Evolutionary conservation across 1,140 invertebrate species (phyloP).

Genomic region (Protaetia brevitarsis): DNA sequence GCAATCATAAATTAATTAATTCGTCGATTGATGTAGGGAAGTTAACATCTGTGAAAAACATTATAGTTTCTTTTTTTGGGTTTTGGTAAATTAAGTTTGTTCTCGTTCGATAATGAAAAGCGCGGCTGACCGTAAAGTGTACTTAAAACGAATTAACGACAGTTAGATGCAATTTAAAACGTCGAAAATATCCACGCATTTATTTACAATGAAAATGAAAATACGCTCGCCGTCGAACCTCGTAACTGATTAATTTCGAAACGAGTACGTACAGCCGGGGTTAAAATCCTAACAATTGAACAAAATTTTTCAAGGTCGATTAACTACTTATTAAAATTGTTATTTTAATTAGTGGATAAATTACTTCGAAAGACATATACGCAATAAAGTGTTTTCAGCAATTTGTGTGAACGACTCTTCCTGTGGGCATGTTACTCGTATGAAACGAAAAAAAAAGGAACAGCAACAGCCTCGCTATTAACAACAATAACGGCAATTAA

Average conservation of each 20-base stretch:
- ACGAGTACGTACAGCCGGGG: slow-evolving; percentile 5
- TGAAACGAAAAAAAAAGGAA: neutral
- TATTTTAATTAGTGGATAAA: slow-evolving; percentile 21
- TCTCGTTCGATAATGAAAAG: neutral
- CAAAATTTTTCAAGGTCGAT: slow-evolving; percentile 23
- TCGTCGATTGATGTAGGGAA: neutral
- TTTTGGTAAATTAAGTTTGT: neutral
- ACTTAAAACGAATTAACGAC: slow-evolving; percentile 8
- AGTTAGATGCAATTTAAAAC: neutral
- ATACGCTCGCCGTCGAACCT: neutral
- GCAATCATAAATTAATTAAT: neutral
- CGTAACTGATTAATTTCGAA: slow-evolving; percentile 7
- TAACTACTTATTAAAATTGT: slow-evolving; percentile 19
- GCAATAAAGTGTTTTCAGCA: slow-evolving; percentile 10
- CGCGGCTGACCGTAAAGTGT: neutral
- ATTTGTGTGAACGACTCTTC: slow-evolving; percentile 10
- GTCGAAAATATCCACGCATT: slow-evolving; percentile 11
- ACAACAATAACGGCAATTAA: neutral
- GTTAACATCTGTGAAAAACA: too few species aligned
- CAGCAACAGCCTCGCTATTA: neutral
- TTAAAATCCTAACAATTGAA: slow-evolving; percentile 22
- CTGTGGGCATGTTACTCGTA: neutral
- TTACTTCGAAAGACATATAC: slow-evolving; percentile 12
- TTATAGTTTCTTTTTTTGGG: too few species aligned
- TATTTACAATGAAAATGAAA: slow-evolving; percentile 17